Evolutionary conservation across 2,797 vertebrate species (phyloP).

Genomic region (Spheniscus humboldti): DNA sequence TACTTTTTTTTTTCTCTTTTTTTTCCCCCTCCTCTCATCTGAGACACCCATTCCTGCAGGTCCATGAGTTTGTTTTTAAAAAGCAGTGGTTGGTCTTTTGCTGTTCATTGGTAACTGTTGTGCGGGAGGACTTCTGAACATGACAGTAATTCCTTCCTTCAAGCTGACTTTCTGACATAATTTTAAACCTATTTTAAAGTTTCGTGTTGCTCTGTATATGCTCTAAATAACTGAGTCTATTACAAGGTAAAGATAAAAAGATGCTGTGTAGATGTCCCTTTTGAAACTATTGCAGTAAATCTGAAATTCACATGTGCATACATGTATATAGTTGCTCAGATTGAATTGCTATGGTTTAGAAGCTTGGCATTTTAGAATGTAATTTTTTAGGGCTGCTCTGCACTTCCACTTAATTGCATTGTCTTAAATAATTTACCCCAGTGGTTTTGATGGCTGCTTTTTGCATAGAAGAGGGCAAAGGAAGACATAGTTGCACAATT

Average conservation of each 20-base stretch:
- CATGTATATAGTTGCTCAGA: neutral
- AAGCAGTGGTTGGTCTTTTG: neutral
- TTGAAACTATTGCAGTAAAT: neutral
- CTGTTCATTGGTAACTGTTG: neutral
- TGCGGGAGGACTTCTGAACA: neutral
- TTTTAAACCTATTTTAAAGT: neutral
- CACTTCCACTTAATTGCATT: neutral
- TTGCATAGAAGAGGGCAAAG: neutral
- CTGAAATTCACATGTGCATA: neutral
- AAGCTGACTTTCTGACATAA: neutral
- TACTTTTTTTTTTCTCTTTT: too few relatives aligned
- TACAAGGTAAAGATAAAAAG: neutral
- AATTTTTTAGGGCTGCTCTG: neutral
- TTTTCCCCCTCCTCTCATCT: fast-evolving
- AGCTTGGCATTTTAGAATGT: neutral
- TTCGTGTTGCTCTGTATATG: neutral
- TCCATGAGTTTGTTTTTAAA: neutral
- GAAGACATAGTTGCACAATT: neutral
- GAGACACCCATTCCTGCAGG: neutral
- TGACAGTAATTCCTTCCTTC: neutral
- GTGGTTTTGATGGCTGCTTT: neutral
- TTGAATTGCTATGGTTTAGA: neutral
- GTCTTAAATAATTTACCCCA: neutral
- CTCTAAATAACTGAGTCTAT: neutral
- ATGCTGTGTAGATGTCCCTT: neutral